These are phyloP conservation scores for Poecilia latipinna DNA, from an alignment of 2,113 vertebrate species.

Conservation along the genomic window DNA sequence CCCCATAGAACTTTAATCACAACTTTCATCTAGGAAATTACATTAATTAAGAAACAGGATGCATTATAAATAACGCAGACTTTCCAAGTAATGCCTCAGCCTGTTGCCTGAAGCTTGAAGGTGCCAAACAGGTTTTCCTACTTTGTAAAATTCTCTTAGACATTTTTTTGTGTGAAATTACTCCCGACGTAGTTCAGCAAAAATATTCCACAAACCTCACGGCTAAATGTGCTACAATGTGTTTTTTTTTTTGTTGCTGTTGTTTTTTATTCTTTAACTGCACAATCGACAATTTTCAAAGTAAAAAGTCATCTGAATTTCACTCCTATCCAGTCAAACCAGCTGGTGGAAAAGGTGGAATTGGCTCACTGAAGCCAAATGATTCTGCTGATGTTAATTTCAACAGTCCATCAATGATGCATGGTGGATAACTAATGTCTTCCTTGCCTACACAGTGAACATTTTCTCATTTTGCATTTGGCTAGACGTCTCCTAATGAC, in stretches of 20 bases:
- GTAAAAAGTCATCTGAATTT: slow-evolving; percentile 21
- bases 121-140: slow-evolving; percentile 49
- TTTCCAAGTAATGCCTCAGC: slow-evolving; percentile 48
- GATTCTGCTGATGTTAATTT: slow-evolving; percentile 63
- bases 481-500: slow-evolving; percentile 62
- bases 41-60: slow-evolving; percentile 76
- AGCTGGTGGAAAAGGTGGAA: slow-evolving; percentile 53
- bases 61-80: slow-evolving; percentile 65
- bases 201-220: slow-evolving; percentile 8
- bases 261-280: not conserved
- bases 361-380: slow-evolving; percentile 56
- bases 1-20: slow-evolving; percentile 66
- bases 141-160: slow-evolving; percentile 37
- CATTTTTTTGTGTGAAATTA: slow-evolving; percentile 38
- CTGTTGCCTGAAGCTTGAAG: slow-evolving; percentile 47
- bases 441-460: slow-evolving; percentile 41
- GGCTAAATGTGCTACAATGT: slow-evolving; percentile 1
- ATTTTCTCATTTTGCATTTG: slow-evolving; percentile 47
- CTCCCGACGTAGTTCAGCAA: slow-evolving; percentile 48
- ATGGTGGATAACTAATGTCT: slow-evolving; percentile 60
- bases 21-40: slow-evolving; percentile 74
- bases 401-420: slow-evolving; percentile 59
- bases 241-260: not conserved
- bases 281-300: slow-evolving; percentile 18
- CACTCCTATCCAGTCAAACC: slow-evolving; percentile 27